phyloP scores from a whole-genome alignment of 1,140 invertebrate species.

The Heliconius nattereri region DNA sequence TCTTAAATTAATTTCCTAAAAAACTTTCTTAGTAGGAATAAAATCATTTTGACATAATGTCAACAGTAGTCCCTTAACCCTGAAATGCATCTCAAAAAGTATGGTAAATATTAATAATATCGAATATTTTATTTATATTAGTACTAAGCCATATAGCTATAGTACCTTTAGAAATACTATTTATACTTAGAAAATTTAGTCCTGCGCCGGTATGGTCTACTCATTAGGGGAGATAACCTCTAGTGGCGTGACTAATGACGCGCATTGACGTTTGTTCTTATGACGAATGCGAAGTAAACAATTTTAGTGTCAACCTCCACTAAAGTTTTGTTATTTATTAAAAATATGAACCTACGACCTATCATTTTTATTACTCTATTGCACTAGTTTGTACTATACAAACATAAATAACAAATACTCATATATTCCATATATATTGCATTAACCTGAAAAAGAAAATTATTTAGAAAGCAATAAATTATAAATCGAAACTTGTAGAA shows the following conservation, averaged over 20 bases:
- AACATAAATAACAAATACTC: background rate
- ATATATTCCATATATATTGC: too few relatives aligned
- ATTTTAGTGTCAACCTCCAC: background rate
- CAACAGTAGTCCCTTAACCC: background rate
- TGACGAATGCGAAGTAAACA: constrained; percentile 34
- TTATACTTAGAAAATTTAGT: constrained; percentile 62
- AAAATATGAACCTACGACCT: constrained; percentile 2
- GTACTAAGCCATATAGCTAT: too few relatives aligned
- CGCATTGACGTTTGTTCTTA: constrained; percentile 46
- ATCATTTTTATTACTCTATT: background rate
- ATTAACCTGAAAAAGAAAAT: background rate
- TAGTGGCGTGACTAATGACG: constrained; percentile 69
- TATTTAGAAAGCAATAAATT: background rate
- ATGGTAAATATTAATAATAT: too few relatives aligned
- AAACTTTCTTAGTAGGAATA: too few relatives aligned
- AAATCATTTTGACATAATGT: too few relatives aligned
- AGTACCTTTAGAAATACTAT: background rate
- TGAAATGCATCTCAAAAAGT: too few relatives aligned
- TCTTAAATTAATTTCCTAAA: too few relatives aligned
- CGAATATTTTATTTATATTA: too few relatives aligned
- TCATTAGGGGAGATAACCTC: constrained; percentile 66
- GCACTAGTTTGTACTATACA: background rate
- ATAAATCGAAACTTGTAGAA: background rate
- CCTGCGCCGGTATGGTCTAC: constrained; percentile 37
- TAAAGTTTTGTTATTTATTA: background rate